Base-by-base conservation (phyloP, 2,888 invertebrate genomes). In the Coremacera marginata region DNA sequence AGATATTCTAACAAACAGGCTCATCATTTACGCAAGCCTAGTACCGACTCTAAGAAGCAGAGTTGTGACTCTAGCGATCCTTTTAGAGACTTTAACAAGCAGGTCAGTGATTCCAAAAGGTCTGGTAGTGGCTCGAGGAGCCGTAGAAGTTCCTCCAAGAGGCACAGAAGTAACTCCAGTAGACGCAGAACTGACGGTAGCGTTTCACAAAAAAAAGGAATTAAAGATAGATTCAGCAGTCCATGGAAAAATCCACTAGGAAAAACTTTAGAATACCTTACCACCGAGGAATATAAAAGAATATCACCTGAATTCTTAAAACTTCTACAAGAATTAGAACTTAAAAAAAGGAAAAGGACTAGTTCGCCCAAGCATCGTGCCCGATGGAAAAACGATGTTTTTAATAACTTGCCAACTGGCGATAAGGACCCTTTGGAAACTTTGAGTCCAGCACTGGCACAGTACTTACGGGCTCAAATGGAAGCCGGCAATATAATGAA, bases 271-370 rank as follows among this genome's bases (percentile, higher is more conserved):
- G 27, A 60, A 4, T 60, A 2, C 25, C 25, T 60, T 0, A 60
- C 22, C 8, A 60, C 57, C 4, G 57, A 60, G 22, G 57, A 60
- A 22, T n/a, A 62, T 52, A 70, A 70, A 62, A 49, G 70, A 2
- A 70, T 76, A 22, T 70, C 75, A 34, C 70, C 75, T 19, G 75
- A 76, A 37, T 60, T 75, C 37, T 49, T 68, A n/a, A 5, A 67
- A 5, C 52, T 75, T 14, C 27, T 75, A 25, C 67, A 75, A 44
- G 19, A 51, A n/a, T n/a, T n/a, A n/a, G n/a, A n/a, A n/a, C n/a
- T n/a, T n/a, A n/a, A n/a, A n/a, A n/a, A n/a, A 25, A 25, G 16
- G 11, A 31, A 34, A 19, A 22, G 0, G n/a, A 9, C 63, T 63
- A 11, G 2, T 2, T 7, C 14, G 14, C 11, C 44, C 14, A 44